phyloP scores from a whole-genome alignment of 2,888 invertebrate genomes.

The Dryomyza anilis region DNA sequence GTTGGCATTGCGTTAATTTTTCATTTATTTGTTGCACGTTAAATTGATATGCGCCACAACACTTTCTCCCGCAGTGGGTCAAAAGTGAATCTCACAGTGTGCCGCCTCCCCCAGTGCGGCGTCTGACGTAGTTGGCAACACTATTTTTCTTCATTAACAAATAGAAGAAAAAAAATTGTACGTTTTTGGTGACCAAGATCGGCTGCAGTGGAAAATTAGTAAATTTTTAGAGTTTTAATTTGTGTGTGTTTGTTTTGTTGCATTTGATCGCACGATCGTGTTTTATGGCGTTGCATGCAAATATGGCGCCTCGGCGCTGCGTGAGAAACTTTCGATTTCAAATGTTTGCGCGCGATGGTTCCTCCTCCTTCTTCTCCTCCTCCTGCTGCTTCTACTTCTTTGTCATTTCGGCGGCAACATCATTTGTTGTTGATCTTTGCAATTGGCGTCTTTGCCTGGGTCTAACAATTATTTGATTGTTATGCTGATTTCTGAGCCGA shows the following conservation, averaged over 20 bases:
- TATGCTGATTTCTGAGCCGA: neutral
- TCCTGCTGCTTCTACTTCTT: no score
- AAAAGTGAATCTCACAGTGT: neutral
- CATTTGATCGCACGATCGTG: neutral
- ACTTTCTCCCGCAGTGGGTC: slow-evolving; percentile 20
- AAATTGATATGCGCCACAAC: neutral
- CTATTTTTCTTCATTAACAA: neutral
- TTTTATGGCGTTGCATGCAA: slow-evolving; percentile 4
- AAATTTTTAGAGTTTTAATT: no score
- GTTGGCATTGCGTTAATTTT: slow-evolving; percentile 19
- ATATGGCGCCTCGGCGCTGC: neutral
- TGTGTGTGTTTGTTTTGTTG: neutral
- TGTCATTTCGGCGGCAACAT: no score
- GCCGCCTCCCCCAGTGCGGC: neutral
- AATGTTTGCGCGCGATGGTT: neutral
- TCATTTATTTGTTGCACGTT: neutral
- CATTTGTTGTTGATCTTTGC: neutral
- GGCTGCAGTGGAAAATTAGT: no score
- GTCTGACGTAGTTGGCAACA: neutral
- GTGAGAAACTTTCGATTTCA: slow-evolving; percentile 24
- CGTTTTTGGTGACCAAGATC: no score
- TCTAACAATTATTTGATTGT: no score
- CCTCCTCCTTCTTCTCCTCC: no score
- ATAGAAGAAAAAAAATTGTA: no score
- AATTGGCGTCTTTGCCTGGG: neutral